Evolutionary conservation across 2,797 vertebrate species (phyloP), one percentile per base, ranked within the genome.

Genomic region (Argya squamiceps): DNA sequence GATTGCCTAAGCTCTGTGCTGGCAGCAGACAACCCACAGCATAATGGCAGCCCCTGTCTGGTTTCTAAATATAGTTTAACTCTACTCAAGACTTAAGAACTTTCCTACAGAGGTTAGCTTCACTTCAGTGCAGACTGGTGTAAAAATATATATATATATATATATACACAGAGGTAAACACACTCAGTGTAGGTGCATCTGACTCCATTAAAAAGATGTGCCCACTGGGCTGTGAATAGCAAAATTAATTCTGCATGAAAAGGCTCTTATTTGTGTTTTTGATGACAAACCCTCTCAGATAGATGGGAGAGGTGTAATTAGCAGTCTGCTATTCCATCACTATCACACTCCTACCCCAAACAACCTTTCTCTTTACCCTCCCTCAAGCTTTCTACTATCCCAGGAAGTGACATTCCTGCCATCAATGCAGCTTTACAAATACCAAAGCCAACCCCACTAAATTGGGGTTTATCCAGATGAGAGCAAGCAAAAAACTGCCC

Each of bases 211-310:
- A 69, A 91, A 63, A 65, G 24, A 71, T 81, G 55, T 46, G n/a
- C 27, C 18, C 52, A 56, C 47, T 73, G 76, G 55, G 37, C 82
- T 69, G 79, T 81, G 73, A 95, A 79, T 2, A 91, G 76, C 23
- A 71, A 90, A 76, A 92, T 95, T 63, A 89, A 84, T 96, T 89
- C 84, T 76, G 93, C 80, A 80, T 73, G 82, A 79, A 90, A 67
- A 79, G 20, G 21, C 32, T 68, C 68, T 64, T 70, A 63, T 59
- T 78, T 81, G 23, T 69, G 41, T 1, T 76, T 93, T 89, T 84
- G 36, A 50, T 6, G 21, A 84, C 52, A 64, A 76, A 69, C 0
- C 7, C 37, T 78, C 50, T 69, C 59, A 49, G 46, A 84, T 6
- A 62, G 75, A 73, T 6, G 2, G 11, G 24, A 94, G 47, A 77